A percentile compares a stretch with the other conserved stretches of the same genome.
These are phyloP conservation scores for Gambusia affinis DNA, from an alignment of 2,113 vertebrate genomes.

Conservation along the genomic window DNA sequence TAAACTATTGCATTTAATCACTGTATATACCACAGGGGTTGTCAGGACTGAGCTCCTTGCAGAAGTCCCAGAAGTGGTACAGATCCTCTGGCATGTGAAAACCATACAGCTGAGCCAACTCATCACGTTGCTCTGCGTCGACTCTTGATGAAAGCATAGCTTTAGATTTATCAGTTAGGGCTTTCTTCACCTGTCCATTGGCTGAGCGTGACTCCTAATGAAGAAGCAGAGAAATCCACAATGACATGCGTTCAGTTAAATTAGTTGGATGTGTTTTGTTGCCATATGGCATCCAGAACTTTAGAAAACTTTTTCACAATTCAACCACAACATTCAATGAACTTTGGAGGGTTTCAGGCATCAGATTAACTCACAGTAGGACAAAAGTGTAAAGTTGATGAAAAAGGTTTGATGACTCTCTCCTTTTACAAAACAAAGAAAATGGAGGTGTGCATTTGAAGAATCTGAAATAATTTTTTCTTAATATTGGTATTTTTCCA, in stretches of 20 bases:
- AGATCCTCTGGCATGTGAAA: slow-evolving; percentile 92
- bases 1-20: background rate
- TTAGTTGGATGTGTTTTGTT: background rate
- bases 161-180: slow-evolving; percentile 51
- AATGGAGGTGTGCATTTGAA: too few relatives aligned
- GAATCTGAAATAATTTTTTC: too few relatives aligned
- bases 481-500: too few relatives aligned
- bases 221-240: background rate
- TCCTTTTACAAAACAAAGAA: too few relatives aligned
- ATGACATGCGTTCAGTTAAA: background rate
- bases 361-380: too few relatives aligned
- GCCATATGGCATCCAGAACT: background rate
- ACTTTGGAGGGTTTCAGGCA: too few relatives aligned
- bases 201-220: slow-evolving; percentile 41
- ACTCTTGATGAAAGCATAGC: slow-evolving; percentile 15
- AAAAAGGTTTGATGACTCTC: too few relatives aligned
- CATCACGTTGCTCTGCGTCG: slow-evolving; percentile 77
- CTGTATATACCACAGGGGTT: slow-evolving; percentile 83
- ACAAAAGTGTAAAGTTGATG: too few relatives aligned
- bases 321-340: too few relatives aligned
- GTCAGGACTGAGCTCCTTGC: slow-evolving; percentile 84
- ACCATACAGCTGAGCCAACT: slow-evolving; percentile 81
- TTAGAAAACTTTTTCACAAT: too few relatives aligned
- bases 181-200: slow-evolving; percentile 81
- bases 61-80: slow-evolving; percentile 95